Percentiles rank a stretch among this genome's conserved stretches.
Conservation (phyloP, 1,140 invertebrate genomes). For the Copidosoma floridanum region DNA sequence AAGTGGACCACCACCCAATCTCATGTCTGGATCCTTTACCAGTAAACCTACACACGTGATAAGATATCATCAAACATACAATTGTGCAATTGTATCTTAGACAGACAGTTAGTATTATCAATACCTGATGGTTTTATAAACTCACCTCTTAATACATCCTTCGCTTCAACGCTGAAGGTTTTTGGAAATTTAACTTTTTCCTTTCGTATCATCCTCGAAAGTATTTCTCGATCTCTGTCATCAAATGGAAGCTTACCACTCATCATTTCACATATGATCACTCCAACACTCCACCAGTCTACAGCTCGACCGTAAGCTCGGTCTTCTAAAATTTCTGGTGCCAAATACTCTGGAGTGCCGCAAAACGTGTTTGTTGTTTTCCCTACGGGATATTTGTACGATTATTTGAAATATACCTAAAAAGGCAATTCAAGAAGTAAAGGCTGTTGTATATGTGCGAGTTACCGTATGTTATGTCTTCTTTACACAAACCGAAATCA, state of each 20-base stretch:
- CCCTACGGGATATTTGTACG: slow-evolving; percentile 39
- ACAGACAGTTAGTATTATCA: not conserved
- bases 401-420: not conserved
- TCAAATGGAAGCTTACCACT: slow-evolving; percentile 96
- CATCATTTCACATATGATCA: slow-evolving; percentile 98
- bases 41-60: slow-evolving; percentile 66
- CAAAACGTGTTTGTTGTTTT: slow-evolving; percentile 99
- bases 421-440: too few relatives aligned
- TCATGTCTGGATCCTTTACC: slow-evolving; percentile 84
- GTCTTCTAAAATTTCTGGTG: slow-evolving; percentile 97
- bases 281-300: slow-evolving; percentile 97
- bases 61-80: too few relatives aligned
- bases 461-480: slow-evolving; percentile 94
- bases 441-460: too few relatives aligned
- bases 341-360: slow-evolving; percentile 99
- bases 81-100: not conserved
- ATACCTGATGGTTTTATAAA: not conserved
- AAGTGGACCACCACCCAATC: slow-evolving; percentile 90
- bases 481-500: slow-evolving; percentile 99
- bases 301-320: slow-evolving; percentile 97
- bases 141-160: slow-evolving; percentile 71
- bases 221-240: slow-evolving; percentile 94
- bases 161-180: slow-evolving; percentile 83
- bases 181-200: slow-evolving; percentile 90
- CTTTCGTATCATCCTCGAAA: slow-evolving; percentile 89